phyloP scores from a whole-genome alignment of 1,140 invertebrate genomes.

The Charaxes varanes region DNA sequence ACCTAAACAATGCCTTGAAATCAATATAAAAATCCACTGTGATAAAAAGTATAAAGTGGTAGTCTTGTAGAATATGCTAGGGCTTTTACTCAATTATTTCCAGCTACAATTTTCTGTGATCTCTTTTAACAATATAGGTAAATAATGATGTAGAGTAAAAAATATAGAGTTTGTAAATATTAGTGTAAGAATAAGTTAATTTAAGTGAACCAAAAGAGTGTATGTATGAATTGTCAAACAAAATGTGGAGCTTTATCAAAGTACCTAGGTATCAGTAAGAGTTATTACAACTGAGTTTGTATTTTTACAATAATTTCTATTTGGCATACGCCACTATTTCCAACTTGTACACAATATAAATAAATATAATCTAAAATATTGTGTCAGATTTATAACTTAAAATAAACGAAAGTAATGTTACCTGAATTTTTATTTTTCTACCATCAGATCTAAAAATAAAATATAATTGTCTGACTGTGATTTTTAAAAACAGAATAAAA shows the following conservation, averaged over 20 bases:
- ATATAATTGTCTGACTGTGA: too few relatives aligned
- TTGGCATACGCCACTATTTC: constrained; percentile 52
- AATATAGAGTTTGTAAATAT: constrained; percentile 65
- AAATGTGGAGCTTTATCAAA: constrained; percentile 72
- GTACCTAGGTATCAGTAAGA: constrained; percentile 68
- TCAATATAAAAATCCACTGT: constrained; percentile 63
- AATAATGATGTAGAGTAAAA: constrained; percentile 61
- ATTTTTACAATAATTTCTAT: constrained; percentile 72
- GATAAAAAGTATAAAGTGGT: constrained; percentile 69
- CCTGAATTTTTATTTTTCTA: too few relatives aligned
- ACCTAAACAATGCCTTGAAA: constrained; percentile 59
- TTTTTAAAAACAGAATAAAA: too few relatives aligned
- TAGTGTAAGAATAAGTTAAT: constrained; percentile 41
- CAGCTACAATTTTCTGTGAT: constrained; percentile 76
- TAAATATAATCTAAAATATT: constrained; percentile 53
- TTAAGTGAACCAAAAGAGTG: constrained; percentile 64
- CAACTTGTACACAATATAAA: constrained; percentile 63
- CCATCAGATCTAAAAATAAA: too few relatives aligned
- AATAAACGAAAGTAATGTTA: constrained; percentile 64
- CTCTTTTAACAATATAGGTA: constrained; percentile 73
- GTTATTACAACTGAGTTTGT: constrained; percentile 66
- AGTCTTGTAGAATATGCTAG: constrained; percentile 64
- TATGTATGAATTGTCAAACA: constrained; percentile 72
- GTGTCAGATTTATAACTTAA: constrained; percentile 64
- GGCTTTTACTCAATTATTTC: constrained; percentile 70